These are phyloP conservation scores for Neofelis nebulosa DNA, from an alignment of 2,113 vertebrate species.

Conservation along the genomic window DNA sequence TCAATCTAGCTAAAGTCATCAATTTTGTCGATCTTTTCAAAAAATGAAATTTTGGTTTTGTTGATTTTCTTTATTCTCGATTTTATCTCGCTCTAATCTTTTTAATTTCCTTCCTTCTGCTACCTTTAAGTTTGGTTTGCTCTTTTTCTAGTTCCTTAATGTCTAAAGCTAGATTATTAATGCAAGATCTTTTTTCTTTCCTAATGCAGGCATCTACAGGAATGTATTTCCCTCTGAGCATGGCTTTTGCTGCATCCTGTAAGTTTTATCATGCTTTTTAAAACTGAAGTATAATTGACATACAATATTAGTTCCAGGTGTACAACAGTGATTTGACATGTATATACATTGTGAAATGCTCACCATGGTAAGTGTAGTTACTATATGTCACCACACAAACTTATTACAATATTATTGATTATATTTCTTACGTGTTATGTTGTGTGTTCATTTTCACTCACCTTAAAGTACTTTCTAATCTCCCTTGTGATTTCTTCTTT, in stretches of 20 bases:
- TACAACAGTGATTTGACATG: not conserved
- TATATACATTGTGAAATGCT: not conserved
- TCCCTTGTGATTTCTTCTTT: constrained; percentile 20
- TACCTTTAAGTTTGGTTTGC: not conserved
- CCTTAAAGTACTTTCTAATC: not conserved
- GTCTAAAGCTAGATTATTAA: not conserved
- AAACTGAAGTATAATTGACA: not conserved
- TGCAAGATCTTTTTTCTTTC: not conserved
- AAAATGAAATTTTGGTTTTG: not conserved
- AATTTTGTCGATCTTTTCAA: not conserved
- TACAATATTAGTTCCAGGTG: not conserved
- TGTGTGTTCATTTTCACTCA: not conserved
- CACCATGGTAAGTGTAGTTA: not conserved
- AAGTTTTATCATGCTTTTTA: not conserved
- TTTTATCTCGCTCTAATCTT: not conserved
- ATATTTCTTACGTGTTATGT: not conserved
- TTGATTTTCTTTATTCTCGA: not conserved
- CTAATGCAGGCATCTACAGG: not conserved
- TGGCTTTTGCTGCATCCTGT: not conserved
- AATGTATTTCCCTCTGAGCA: not conserved
- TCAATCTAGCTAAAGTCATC: not conserved
- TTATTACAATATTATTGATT: not conserved
- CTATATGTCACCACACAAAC: not conserved
- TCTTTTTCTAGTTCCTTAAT: not conserved
- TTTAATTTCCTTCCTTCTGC: not conserved